A percentile compares a stretch with the other conserved stretches of the same genome.
Conservation (phyloP, 2,888 invertebrate species). For the Polia nebulosa region DNA sequence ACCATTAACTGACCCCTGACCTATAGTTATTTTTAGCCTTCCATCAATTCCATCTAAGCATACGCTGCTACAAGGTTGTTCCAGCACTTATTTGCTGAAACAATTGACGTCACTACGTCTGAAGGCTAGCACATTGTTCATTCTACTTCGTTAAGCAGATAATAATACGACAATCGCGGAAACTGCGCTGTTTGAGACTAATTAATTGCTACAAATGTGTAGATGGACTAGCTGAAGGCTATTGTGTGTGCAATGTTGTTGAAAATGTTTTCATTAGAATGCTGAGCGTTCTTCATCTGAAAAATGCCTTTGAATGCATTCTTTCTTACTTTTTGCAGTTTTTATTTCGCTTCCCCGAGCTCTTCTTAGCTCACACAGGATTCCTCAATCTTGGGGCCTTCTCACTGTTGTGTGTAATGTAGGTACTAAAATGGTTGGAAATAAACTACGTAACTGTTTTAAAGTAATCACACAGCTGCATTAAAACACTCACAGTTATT, state of each 20-base stretch:
- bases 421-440: slow-evolving; percentile 3
- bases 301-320: slow-evolving; percentile 57
- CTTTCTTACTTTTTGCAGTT: slow-evolving; percentile 17
- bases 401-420: not conserved
- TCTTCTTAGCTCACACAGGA: slow-evolving; percentile 2
- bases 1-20: slow-evolving; percentile 82
- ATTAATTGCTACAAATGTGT: slow-evolving; percentile 58
- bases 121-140: slow-evolving; percentile 82
- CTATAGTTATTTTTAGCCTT: slow-evolving; percentile 86
- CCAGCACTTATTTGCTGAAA: slow-evolving; percentile 86
- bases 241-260: slow-evolving; percentile 44
- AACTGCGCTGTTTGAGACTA: slow-evolving; percentile 57
- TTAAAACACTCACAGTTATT: slow-evolving; percentile 1
- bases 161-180: slow-evolving; percentile 73
- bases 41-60: slow-evolving; percentile 78
- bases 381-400: slow-evolving; percentile 5
- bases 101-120: slow-evolving; percentile 87
- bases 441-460: not conserved
- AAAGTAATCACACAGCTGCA: not conserved
- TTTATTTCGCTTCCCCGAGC: slow-evolving; percentile 9
- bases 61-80: slow-evolving; percentile 82
- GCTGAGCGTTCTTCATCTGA: slow-evolving; percentile 66
- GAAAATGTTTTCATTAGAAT: slow-evolving; percentile 61
- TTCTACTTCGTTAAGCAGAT: slow-evolving; percentile 82
- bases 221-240: slow-evolving; percentile 47